phyloP scores from a whole-genome alignment of 2,113 vertebrate genomes.

The Aptenodytes patagonicus region DNA sequence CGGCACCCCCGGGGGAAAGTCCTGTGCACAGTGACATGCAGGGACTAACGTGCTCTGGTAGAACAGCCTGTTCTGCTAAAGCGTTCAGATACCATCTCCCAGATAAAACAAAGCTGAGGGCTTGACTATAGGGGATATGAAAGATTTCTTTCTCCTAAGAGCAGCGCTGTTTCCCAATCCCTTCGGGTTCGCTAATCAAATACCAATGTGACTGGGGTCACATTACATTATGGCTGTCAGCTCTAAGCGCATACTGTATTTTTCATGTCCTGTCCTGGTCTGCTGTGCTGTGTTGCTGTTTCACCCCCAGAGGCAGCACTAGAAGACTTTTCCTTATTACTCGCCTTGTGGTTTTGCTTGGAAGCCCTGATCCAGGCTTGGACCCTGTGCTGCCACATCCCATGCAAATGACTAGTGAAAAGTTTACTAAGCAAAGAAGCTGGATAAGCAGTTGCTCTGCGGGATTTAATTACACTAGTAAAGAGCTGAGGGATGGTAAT shows the following conservation, averaged over 20 bases:
- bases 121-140: background rate
- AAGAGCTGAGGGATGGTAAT: background rate
- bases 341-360: background rate
- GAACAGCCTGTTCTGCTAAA: background rate
- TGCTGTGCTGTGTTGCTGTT: background rate
- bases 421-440: background rate
- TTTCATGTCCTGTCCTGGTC: constrained; percentile 26
- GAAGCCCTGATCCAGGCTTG: background rate
- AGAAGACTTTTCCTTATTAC: background rate
- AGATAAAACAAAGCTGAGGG: background rate
- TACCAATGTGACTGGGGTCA: constrained; percentile 48
- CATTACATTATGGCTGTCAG: constrained; percentile 44
- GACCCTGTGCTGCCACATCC: background rate
- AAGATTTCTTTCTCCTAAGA: constrained; percentile 40
- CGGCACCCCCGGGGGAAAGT: fast-evolving
- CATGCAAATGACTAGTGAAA: background rate
- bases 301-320: background rate
- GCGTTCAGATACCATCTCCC: background rate
- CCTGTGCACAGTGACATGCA: background rate
- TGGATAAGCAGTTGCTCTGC: background rate
- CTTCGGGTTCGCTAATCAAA: constrained; percentile 24
- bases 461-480: background rate
- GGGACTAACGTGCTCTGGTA: background rate
- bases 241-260: background rate
- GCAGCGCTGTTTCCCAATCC: constrained; percentile 17